Conservation (phyloP, 92 coral and sea anemone species). For the Plumapathes pennacea region DNA sequence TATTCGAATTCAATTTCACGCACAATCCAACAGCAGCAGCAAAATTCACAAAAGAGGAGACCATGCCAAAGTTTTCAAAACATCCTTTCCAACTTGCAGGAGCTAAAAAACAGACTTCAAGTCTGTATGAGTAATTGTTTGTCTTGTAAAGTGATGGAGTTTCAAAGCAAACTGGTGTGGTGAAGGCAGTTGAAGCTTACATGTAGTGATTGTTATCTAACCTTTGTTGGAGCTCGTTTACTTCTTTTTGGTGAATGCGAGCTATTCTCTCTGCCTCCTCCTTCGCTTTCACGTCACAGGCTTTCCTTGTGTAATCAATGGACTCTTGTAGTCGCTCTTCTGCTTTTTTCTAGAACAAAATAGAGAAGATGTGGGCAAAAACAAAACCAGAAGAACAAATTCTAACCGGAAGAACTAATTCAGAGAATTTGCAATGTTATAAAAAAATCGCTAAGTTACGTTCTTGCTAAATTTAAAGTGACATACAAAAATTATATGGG, state of each 20-base stretch:
- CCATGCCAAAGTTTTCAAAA: too few relatives aligned
- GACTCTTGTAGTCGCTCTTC: slow-evolving; percentile 62
- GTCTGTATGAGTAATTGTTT: too few relatives aligned
- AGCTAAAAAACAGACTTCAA: too few relatives aligned
- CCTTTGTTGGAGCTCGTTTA: slow-evolving; percentile 72
- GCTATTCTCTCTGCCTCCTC: slow-evolving; percentile 70
- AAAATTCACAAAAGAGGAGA: too few relatives aligned
- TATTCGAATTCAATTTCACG: too few relatives aligned
- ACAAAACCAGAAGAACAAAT: background rate
- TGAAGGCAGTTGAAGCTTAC: background rate
- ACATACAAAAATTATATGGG: too few relatives aligned
- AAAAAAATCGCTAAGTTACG: too few relatives aligned
- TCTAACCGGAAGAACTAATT: background rate
- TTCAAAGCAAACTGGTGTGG: too few relatives aligned
- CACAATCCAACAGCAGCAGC: too few relatives aligned
- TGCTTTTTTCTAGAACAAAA: slow-evolving; percentile 62
- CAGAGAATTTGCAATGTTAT: background rate
- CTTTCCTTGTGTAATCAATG: slow-evolving; percentile 57
- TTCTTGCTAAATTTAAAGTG: too few relatives aligned
- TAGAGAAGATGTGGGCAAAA: background rate
- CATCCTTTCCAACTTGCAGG: too few relatives aligned
- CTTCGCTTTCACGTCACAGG: slow-evolving; percentile 71
- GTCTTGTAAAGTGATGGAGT: too few relatives aligned
- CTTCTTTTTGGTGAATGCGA: slow-evolving; percentile 55
- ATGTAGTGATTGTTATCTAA: background rate